Conservation (phyloP, 2,113 vertebrate species). For the Euleptes europaea region DNA sequence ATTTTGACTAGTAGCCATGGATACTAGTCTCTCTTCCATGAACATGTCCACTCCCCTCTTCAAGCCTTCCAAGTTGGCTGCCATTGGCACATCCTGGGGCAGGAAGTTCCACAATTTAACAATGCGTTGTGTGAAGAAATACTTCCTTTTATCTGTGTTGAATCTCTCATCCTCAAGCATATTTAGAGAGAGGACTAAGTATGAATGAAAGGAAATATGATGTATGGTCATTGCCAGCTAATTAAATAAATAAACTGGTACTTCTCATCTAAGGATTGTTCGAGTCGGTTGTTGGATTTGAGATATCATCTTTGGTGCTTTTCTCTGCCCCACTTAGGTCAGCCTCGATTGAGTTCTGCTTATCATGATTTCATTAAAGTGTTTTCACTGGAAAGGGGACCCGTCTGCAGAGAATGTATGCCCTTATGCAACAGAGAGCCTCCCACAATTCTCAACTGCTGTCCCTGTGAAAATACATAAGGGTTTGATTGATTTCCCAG, state of each 20-base stretch:
- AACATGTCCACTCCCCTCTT: too few species aligned
- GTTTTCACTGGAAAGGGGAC: background rate
- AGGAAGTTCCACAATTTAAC: too few species aligned
- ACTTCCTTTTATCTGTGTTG: too few species aligned
- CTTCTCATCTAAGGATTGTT: background rate
- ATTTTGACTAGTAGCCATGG: too few species aligned
- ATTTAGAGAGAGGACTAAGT: background rate
- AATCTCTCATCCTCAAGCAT: too few species aligned
- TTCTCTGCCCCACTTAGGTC: background rate
- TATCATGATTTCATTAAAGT: background rate
- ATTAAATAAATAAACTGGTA: background rate
- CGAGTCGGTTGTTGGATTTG: too few species aligned
- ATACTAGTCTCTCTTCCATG: too few species aligned
- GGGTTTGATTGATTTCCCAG: background rate
- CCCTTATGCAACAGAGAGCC: background rate
- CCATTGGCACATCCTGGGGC: too few species aligned
- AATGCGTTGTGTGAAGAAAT: too few species aligned
- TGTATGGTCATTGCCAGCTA: background rate
- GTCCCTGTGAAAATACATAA: background rate
- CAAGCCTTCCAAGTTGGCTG: too few species aligned
- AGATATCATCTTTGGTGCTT: background rate
- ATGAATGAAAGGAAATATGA: background rate
- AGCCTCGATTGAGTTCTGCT: background rate
- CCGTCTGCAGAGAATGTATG: background rate
- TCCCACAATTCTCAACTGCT: background rate